Evolutionary conservation across 35 echinoderm and acorn worm genomes (phyloP), one percentile per base, ranked within the genome.

Genomic region (Chiridota heheva): DNA sequence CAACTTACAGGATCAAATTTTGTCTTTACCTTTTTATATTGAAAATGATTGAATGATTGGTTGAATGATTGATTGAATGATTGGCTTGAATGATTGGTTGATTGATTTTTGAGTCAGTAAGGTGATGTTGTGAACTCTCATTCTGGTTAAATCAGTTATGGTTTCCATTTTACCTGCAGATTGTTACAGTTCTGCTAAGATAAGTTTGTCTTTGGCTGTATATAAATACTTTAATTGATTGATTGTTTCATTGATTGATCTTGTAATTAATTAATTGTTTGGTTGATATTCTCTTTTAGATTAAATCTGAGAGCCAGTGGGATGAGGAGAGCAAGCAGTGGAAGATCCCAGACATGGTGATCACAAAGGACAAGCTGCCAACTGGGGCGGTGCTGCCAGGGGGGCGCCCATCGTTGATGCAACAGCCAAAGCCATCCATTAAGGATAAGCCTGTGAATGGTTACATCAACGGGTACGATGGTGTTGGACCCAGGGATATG

Each of bases 251-350:
- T 25, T 17, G 49, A 55, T 25, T 25, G 49, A 55, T 55, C 1
- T 55, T 15, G 15, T 17, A 25, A 55, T 17, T 55, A 1, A 18
- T 65, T 30, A 0, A 13, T 0, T 1, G 16, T 2, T 2, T 2
- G 32, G 0, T 65, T 65, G 10, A 8, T 64, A 24, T 32, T 65
- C 16, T 28, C 4, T 78, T 61, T 78, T 31, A 87, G 84, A 69
- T 98, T 29, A 98, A 91, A 70, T 56, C 67, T 1, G 74, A 82
- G n/a, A 78, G 89, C 36, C 72, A 58, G 5, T 98, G 95, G 95
- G 95, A 98, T 60, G 95, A 98, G 43, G 95, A 98, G 58, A 86
- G 88, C 45, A 77, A 86, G 31, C 58, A 53, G 39, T 98, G 95
- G 95, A 60, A 80, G 73, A 25, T 98, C 18, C 95, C 93, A 33